phyloP scores from a whole-genome alignment of 92 coral and sea anemone genomes.

The Muricea muricata region DNA sequence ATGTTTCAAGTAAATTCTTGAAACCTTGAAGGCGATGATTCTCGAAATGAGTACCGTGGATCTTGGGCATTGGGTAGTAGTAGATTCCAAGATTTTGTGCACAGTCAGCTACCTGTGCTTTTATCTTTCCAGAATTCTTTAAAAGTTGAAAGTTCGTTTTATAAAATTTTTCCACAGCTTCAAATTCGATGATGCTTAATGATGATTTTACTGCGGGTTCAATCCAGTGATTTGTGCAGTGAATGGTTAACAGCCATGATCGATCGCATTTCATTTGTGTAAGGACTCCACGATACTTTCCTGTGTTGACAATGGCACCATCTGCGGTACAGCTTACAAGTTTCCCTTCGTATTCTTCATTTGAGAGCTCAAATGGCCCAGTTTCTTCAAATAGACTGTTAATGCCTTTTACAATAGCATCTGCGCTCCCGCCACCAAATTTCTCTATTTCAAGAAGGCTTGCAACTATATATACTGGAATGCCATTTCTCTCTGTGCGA shows the following conservation, averaged over 20 bases:
- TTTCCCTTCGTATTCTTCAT: slow-evolving; percentile 29
- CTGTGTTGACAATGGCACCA: slow-evolving; percentile 59
- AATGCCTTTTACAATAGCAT: slow-evolving; percentile 30
- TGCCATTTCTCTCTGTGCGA: slow-evolving; percentile 44
- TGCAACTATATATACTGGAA: slow-evolving; percentile 50
- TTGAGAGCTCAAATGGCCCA: slow-evolving; percentile 21
- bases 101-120: slow-evolving; percentile 39
- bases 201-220: slow-evolving; percentile 56
- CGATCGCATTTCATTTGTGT: slow-evolving; percentile 49
- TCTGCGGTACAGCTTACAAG: slow-evolving; percentile 53
- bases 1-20: slow-evolving; percentile 42
- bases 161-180: slow-evolving; percentile 48
- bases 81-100: slow-evolving; percentile 38
- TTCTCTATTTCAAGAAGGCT: slow-evolving; percentile 54
- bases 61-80: slow-evolving; percentile 43
- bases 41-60: slow-evolving; percentile 56
- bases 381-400: slow-evolving; percentile 46
- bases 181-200: slow-evolving; percentile 10
- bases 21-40: slow-evolving; percentile 56
- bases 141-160: slow-evolving; percentile 28
- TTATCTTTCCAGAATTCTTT: slow-evolving; percentile 47
- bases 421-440: slow-evolving; percentile 47
- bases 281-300: slow-evolving; percentile 45
- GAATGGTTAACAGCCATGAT: slow-evolving; percentile 56
- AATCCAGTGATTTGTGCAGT: slow-evolving; percentile 45